Percentiles rank a stretch among this genome's conserved stretches.
Conservation (phyloP, 2,888 invertebrate species). For the Hirudinaria manillensis region DNA sequence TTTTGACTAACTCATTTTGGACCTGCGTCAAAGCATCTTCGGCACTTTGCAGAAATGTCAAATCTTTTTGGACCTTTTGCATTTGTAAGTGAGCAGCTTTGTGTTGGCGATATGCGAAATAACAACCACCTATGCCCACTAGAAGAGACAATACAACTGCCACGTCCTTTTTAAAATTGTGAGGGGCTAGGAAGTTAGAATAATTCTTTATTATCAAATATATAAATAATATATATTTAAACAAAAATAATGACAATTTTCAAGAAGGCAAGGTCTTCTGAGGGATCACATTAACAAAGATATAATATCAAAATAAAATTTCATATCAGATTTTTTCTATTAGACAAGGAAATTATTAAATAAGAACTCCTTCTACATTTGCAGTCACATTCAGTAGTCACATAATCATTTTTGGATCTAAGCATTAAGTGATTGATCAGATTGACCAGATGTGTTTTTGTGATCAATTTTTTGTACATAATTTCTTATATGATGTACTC, state of each 20-base stretch:
- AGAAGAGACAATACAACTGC: slow-evolving; percentile 75
- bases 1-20: slow-evolving; percentile 39
- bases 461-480: too few relatives aligned
- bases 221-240: not conserved
- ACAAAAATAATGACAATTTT: not conserved
- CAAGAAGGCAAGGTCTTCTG: not conserved
- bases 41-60: slow-evolving; percentile 62
- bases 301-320: slow-evolving; percentile 1
- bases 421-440: too few relatives aligned
- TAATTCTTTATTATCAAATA: not conserved
- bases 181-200: slow-evolving; percentile 55
- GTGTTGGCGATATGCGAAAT: slow-evolving; percentile 85
- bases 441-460: too few relatives aligned
- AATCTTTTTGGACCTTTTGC: slow-evolving; percentile 71
- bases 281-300: not conserved
- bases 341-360: too few relatives aligned
- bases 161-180: slow-evolving; percentile 80
- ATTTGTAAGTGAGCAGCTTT: slow-evolving; percentile 79
- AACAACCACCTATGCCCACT: slow-evolving; percentile 78
- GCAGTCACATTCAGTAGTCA: too few relatives aligned
- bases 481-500: too few relatives aligned
- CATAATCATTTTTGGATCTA: too few relatives aligned
- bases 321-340: too few relatives aligned
- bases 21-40: slow-evolving; percentile 79
- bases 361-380: too few relatives aligned